Percentiles rank a stretch among this genome's conserved stretches.
Conservation (phyloP, 2,113 vertebrate species). For the Athene noctua region DNA sequence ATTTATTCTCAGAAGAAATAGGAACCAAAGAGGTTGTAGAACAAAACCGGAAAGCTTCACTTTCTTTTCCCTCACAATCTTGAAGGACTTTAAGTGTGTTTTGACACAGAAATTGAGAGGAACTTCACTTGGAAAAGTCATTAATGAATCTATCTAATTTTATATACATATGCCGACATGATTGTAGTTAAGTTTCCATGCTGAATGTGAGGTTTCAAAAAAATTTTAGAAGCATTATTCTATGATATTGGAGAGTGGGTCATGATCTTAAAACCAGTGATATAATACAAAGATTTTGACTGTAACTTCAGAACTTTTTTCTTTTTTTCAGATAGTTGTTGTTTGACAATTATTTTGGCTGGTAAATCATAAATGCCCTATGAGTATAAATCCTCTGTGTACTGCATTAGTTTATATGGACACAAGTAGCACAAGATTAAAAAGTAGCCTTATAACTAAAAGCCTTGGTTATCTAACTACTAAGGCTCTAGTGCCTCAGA, state of each 20-base stretch:
- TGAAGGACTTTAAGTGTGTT: background rate
- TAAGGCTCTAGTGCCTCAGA: background rate
- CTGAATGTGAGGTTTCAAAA: background rate
- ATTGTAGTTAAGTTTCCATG: background rate
- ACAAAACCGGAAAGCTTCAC: background rate
- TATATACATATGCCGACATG: rapidly evolving
- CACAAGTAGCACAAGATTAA: background rate
- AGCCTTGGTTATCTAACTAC: background rate
- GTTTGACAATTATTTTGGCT: background rate
- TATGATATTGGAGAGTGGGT: background rate
- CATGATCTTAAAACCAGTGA: background rate
- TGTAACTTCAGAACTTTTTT: background rate
- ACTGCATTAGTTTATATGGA: background rate
- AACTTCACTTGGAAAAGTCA: background rate
- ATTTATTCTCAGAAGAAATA: background rate
- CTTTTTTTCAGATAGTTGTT: background rate
- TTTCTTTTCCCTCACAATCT: background rate
- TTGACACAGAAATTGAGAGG: background rate
- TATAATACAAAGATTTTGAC: background rate
- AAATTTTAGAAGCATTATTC: background rate
- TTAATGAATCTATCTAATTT: background rate
- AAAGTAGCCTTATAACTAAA: background rate
- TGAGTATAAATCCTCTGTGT: background rate
- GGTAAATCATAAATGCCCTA: background rate
- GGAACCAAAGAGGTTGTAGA: background rate